Percentiles rank a stretch among this genome's conserved stretches.
Conservation (phyloP, 2,797 vertebrate species). For the Thamnophis elegans region DNA sequence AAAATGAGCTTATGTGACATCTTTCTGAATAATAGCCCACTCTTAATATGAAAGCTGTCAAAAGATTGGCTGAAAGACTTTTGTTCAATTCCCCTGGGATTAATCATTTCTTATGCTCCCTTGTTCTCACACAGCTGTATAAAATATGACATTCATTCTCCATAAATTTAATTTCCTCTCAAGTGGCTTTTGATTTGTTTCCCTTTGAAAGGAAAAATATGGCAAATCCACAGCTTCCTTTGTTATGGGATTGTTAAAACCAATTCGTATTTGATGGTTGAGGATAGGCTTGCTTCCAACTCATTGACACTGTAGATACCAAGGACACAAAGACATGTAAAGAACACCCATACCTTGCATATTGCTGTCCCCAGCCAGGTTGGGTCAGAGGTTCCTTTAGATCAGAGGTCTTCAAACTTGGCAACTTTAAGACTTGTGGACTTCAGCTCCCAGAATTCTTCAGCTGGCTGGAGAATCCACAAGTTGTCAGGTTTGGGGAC, state of each 20-base stretch:
- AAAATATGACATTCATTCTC: neutral
- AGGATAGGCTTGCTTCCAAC: neutral
- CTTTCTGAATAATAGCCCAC: conserved; percentile 2
- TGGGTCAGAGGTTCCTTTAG: neutral
- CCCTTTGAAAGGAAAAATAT: conserved; percentile 3
- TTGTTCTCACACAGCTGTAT: neutral
- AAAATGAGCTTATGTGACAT: neutral
- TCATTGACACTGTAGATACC: no score
- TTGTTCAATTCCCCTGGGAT: neutral
- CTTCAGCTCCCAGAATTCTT: no score
- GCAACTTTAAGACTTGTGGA: no score
- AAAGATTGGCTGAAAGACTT: neutral
- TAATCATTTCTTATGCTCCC: neutral
- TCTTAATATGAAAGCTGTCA: neutral
- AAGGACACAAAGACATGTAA: neutral
- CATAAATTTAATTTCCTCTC: conserved; percentile 11
- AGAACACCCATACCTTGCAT: neutral
- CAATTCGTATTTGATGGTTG: neutral
- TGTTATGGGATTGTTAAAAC: neutral
- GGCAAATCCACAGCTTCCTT: conserved; percentile 33
- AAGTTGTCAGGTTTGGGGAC: no score
- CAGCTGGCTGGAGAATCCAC: no score
- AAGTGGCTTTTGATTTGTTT: conserved; percentile 11
- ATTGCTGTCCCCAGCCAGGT: neutral
- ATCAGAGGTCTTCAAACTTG: neutral